Evolutionary conservation across 92 coral and sea anemone species (phyloP).

Genomic region (Diadumene lineata): DNA sequence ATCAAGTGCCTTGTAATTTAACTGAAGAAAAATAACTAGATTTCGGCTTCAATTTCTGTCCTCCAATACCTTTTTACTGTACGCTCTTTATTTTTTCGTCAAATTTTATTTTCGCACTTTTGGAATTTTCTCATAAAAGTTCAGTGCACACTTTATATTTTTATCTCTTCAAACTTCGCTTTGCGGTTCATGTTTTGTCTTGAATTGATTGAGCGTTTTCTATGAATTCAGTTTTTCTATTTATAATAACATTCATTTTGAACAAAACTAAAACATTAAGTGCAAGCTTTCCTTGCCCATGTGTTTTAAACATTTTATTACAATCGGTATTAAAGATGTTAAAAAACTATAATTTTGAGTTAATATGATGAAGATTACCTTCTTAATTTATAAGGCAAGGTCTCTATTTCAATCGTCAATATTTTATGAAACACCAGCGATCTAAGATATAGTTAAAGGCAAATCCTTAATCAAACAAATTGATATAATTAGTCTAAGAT

Average conservation of each 20-base stretch:
- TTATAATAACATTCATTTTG: neutral
- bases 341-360: neutral
- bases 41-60: too few species aligned
- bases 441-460: conserved; percentile 29
- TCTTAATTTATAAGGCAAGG: neutral
- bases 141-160: too few species aligned
- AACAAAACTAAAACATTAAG: too few species aligned
- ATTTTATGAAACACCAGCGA: conserved; percentile 1
- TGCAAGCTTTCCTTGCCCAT: too few species aligned
- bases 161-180: too few species aligned
- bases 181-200: neutral
- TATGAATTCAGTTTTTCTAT: neutral
- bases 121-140: too few species aligned
- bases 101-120: too few species aligned
- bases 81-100: too few species aligned
- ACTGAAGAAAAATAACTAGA: neutral
- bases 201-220: neutral
- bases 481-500: conserved; percentile 3
- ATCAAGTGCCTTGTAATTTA: neutral
- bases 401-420: neutral
- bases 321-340: neutral
- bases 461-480: conserved; percentile 6
- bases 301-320: neutral
- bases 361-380: neutral
- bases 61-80: too few species aligned